Evolutionary conservation across 2,797 vertebrate species (phyloP).

Genomic region (Coccyzus lansbergi): DNA sequence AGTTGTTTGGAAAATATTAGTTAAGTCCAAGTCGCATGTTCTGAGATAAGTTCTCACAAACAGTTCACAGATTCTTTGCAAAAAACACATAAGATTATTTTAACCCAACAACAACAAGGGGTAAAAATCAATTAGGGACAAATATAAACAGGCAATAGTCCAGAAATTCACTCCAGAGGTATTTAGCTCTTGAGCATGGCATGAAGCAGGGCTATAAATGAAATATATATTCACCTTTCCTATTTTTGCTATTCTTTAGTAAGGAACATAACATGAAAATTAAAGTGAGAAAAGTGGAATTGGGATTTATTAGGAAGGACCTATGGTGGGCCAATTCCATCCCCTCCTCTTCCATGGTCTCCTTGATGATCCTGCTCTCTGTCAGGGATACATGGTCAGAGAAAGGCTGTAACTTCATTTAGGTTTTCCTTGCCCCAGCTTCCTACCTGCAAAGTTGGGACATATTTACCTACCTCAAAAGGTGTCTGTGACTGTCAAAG

Average conservation of each 20-base stretch:
- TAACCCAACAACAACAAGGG: not conserved
- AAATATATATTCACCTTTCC: no score
- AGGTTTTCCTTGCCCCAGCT: no score
- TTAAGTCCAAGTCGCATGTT: not conserved
- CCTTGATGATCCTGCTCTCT: no score
- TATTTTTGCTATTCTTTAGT: not conserved
- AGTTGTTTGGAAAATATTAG: conserved; percentile 43
- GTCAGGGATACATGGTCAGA: no score
- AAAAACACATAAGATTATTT: not conserved
- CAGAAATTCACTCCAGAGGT: not conserved
- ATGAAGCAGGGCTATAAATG: no score
- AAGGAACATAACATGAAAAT: not conserved
- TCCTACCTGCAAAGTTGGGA: no score
- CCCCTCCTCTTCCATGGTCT: no score
- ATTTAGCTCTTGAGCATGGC: not conserved
- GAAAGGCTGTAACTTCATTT: no score
- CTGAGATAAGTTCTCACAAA: not conserved
- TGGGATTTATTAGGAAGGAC: not conserved
- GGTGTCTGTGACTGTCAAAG: no score
- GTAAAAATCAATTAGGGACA: not conserved
- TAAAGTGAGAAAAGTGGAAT: not conserved
- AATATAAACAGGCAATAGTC: not conserved
- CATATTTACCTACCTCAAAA: no score
- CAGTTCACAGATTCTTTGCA: conserved; percentile 1
- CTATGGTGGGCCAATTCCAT: not conserved